phyloP scores from a whole-genome alignment of 2,888 invertebrate genomes.

The Alentia gelatinosa region DNA sequence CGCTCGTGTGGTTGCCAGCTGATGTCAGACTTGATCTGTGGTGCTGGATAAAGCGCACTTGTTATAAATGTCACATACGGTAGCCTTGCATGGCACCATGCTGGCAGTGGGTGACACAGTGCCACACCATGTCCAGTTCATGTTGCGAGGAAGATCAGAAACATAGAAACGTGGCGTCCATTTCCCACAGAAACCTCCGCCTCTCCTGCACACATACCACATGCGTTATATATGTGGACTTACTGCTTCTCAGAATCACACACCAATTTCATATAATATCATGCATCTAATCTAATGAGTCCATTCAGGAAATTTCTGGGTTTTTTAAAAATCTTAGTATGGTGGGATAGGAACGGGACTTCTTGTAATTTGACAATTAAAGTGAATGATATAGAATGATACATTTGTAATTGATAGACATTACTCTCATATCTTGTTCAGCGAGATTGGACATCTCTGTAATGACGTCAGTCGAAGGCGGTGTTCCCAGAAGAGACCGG shows the following conservation, averaged over 20 bases:
- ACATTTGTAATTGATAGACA: neutral
- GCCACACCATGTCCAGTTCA: neutral
- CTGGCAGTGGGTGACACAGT: neutral
- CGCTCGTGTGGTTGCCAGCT: neutral
- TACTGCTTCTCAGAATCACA: neutral
- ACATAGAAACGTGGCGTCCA: neutral
- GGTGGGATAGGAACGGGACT: neutral
- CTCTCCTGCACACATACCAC: neutral
- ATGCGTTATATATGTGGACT: neutral
- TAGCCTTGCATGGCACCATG: neutral
- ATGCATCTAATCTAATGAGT: neutral
- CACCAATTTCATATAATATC: neutral
- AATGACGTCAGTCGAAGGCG: neutral
- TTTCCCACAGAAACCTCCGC: neutral
- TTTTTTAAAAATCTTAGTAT: neutral
- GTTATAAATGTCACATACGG: neutral
- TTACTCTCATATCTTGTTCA: neutral
- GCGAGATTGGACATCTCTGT: neutral
- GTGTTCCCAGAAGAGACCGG: neutral
- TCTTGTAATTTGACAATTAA: neutral
- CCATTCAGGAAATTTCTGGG: neutral
- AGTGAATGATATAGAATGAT: neutral
- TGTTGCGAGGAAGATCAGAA: slow-evolving; percentile 4
- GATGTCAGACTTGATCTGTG: neutral
- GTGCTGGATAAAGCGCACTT: neutral